Conservation (phyloP, 2,888 invertebrate genomes). For the Xanthia togata region DNA sequence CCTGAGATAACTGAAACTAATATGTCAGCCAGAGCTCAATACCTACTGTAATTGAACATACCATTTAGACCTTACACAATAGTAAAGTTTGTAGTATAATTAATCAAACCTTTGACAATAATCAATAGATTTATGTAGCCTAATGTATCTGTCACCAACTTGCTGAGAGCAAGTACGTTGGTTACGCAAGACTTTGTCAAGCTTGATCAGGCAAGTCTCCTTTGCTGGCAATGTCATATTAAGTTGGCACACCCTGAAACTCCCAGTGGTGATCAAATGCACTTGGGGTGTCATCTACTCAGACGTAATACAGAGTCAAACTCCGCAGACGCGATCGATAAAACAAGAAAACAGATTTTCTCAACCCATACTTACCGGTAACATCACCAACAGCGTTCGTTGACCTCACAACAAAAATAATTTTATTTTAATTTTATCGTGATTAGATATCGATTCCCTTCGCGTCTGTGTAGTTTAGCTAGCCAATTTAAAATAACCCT, state of each 20-base stretch:
- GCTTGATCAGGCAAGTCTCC: neutral
- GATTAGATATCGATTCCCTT: neutral
- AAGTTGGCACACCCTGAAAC: neutral
- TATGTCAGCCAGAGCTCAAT: neutral
- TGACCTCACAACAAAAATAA: neutral
- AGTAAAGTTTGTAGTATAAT: neutral
- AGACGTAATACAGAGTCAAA: neutral
- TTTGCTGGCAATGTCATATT: neutral
- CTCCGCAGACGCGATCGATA: neutral
- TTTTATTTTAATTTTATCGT: neutral
- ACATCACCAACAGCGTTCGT: neutral
- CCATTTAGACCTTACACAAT: neutral
- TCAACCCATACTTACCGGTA: neutral
- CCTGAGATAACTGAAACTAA: neutral
- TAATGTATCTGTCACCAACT: neutral
- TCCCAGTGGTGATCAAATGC: too few relatives aligned
- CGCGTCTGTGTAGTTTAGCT: neutral
- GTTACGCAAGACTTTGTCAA: neutral
- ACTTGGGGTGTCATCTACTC: neutral
- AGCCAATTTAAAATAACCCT: neutral
- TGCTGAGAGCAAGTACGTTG: neutral
- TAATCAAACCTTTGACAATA: neutral
- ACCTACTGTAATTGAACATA: neutral
- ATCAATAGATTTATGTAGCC: conserved; percentile 1
- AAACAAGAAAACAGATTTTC: neutral